These are phyloP conservation scores for Drosophila diplacantha DNA, from an alignment of 2,888 invertebrate species.

Conservation along the genomic window DNA sequence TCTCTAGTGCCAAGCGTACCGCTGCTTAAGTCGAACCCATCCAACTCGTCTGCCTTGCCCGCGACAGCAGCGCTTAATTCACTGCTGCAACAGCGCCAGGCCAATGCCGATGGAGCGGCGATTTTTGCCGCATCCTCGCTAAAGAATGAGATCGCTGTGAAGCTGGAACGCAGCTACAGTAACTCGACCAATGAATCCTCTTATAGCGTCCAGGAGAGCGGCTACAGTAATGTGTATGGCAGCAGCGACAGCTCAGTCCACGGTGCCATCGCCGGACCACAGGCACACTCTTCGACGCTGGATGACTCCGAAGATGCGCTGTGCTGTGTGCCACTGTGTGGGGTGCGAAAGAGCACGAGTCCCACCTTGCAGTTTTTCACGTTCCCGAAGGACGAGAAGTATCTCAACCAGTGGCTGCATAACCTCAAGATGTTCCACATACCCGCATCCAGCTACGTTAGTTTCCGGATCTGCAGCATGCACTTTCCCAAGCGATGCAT, in stretches of 20 bases:
- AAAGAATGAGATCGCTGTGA: constrained; percentile 66
- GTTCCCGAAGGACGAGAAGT: constrained; percentile 73
- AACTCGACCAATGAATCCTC: constrained; percentile 69
- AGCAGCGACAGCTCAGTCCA: constrained; percentile 59
- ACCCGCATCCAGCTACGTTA: constrained; percentile 60
- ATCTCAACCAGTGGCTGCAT: constrained; percentile 73
- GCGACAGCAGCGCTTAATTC: constrained; percentile 56
- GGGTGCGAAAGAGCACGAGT: constrained; percentile 70
- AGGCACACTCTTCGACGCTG: constrained; percentile 66
- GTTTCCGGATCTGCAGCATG: constrained; percentile 72
- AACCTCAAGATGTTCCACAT: constrained; percentile 73
- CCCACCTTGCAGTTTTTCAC: constrained; percentile 74
- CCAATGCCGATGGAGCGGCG: constrained; percentile 53
- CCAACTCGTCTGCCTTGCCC: constrained; percentile 39
- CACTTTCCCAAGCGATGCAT: constrained; percentile 75
- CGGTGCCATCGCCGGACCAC: constrained; percentile 53
- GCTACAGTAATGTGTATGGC: constrained; percentile 55
- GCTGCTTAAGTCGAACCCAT: constrained; percentile 43
- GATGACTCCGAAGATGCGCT: constrained; percentile 69
- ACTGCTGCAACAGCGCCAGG: constrained; percentile 63
- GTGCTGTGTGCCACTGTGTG: constrained; percentile 73
- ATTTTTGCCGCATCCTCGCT: constrained; percentile 46
- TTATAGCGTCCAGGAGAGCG: constrained; percentile 54
- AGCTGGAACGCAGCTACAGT: constrained; percentile 66
- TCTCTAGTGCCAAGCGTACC: constrained; percentile 48